Percentiles rank a stretch among this genome's conserved stretches.
phyloP scores from a whole-genome alignment of 2,797 vertebrate genomes.

The Smutsia gigantea region DNA sequence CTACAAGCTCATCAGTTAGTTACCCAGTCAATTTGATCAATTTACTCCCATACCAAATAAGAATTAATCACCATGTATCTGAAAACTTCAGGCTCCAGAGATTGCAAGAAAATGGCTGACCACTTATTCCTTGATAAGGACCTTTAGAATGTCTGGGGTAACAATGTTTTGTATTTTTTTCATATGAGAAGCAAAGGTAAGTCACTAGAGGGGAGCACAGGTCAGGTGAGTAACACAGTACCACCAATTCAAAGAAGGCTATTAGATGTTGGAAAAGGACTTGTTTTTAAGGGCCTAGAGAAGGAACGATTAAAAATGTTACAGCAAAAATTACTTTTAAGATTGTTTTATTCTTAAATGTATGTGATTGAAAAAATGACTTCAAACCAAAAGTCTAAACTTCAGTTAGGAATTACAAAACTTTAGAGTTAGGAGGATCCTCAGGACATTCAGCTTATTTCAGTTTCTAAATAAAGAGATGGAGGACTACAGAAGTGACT shows the following conservation, averaged over 20 bases:
- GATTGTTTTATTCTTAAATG: background rate
- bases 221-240: background rate
- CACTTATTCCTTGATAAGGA: background rate
- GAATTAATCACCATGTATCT: background rate
- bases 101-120: background rate
- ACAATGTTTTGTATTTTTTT: background rate
- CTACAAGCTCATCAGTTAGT: background rate
- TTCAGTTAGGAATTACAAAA: background rate
- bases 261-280: background rate
- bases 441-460: background rate
- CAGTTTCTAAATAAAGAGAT: slow-evolving; percentile 37
- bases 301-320: background rate
- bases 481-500: background rate
- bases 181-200: background rate
- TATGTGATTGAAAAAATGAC: background rate
- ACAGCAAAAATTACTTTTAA: slow-evolving; percentile 4
- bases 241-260: background rate
- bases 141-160: background rate
- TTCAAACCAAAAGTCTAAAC: background rate
- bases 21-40: background rate
- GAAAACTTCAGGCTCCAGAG: background rate
- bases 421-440: background rate
- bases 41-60: background rate
- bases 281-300: background rate
- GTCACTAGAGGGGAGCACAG: background rate